Evolutionary conservation across 2,113 vertebrate genomes (phyloP), one percentile per base, ranked within the genome.

Genomic region (Eurypyga helias): DNA sequence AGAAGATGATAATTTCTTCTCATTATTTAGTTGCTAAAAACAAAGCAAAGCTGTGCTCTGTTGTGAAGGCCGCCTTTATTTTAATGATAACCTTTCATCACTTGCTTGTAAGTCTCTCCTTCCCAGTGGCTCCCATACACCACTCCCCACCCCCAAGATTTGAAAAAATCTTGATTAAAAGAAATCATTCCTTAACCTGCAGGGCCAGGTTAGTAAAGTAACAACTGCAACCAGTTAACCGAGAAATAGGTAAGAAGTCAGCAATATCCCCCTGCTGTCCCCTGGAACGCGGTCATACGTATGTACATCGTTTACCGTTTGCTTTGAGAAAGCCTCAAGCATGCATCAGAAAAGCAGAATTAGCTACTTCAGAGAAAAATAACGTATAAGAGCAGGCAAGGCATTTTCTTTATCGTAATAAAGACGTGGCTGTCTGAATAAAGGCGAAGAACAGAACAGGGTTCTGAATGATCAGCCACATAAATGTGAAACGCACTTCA

Each of bases 281-380:
- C 49, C 33, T 29, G 31, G 34, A 51, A 18, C 3, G 2, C 43
- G 45, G 43, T 13, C 46, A 28, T 6, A 21, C 25, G 0, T 1
- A 11, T 3, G 34, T 17, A 20, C 10, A 25, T 4, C 19, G 69
- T 10, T 81, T 19, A 48, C 52, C 38, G 82, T 62, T 13, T 58
- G 60, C 66, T 87, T 24, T 24, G 61, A 66, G 48, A 55, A 87
- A 88, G 13, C 58, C 38, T 33, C 60, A 16, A 4, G 14, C 71
- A 45, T 4, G 1, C 3, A 18, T 10, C 62, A 75, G 41, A 43
- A 24, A n/a, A 79, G 51, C 11, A 45, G 41, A 67, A 62, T 17
- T 38, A 51, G 52, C 51, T 49, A 36, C 29, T 13, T 48, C 34
- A 36, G 66, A 29, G 52, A 48, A 36, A 83, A 88, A 26, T 1